A percentile compares a stretch with the other conserved stretches of the same genome.
These are phyloP conservation scores for Gambusia yucatana DNA, from an alignment of 2,797 vertebrate species.

Conservation along the genomic window DNA sequence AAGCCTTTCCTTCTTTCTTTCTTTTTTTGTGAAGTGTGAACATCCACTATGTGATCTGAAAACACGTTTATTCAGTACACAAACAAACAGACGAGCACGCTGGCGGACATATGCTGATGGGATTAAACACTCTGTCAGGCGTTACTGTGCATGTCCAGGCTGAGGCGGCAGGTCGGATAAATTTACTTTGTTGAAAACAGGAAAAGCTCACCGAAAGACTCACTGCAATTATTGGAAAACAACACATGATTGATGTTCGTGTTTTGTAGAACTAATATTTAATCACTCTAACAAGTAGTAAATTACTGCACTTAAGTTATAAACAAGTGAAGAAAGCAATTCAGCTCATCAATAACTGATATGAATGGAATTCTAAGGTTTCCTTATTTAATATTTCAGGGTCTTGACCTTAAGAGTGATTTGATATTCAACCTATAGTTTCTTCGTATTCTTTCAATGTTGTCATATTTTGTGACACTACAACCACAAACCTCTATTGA, in stretches of 20 bases:
- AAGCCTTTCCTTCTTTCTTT: too few species aligned
- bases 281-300: background rate
- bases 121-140: background rate
- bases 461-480: background rate
- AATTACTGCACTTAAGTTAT: background rate
- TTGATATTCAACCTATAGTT: background rate
- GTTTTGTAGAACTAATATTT: background rate
- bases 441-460: background rate
- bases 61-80: background rate
- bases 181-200: background rate
- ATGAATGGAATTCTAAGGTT: background rate
- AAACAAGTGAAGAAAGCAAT: background rate
- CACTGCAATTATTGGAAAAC: background rate
- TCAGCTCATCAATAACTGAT: background rate
- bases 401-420: background rate
- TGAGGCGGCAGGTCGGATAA: conserved; percentile 1
- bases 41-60: background rate
- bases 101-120: background rate
- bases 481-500: background rate
- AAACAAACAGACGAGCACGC: background rate
- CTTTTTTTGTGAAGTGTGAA: background rate
- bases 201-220: background rate
- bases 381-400: background rate
- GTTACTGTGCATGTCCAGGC: background rate
- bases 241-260: background rate